These are phyloP conservation scores for Festucalex cinctus DNA, from an alignment of 2,113 vertebrate species.

Conservation along the genomic window DNA sequence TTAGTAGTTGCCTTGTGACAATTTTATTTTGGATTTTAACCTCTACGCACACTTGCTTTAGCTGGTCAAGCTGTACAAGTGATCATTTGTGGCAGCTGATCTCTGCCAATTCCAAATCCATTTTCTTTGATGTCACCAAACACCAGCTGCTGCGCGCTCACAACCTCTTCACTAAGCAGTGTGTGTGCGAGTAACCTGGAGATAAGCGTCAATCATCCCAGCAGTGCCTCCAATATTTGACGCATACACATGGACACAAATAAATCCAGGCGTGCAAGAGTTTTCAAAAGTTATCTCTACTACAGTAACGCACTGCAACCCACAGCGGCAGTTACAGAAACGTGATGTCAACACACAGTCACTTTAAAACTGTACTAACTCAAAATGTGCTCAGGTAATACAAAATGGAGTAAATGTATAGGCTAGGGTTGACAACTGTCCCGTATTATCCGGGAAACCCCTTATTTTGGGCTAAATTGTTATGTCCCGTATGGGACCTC, in stretches of 20 bases:
- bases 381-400: no score
- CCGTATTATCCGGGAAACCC: no score
- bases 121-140: not conserved
- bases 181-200: not conserved
- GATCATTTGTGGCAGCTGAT: not conserved
- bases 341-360: no score
- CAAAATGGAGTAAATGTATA: no score
- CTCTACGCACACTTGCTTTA: conserved; percentile 2
- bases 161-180: not conserved
- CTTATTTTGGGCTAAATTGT: no score
- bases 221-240: conserved; percentile 1
- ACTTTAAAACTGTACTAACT: no score
- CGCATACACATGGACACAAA: not conserved
- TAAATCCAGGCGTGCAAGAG: not conserved
- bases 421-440: no score
- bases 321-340: not conserved
- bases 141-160: not conserved
- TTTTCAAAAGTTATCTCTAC: no score
- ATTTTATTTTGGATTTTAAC: conserved; percentile 2
- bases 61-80: conserved; percentile 3
- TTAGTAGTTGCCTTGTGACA: not conserved
- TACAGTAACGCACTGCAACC: not conserved
- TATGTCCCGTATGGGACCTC: no score
- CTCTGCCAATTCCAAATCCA: conserved; percentile 14
- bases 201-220: conserved; percentile 2